phyloP scores from a whole-genome alignment of 2,888 invertebrate species.

The Apodemia zela region DNA sequence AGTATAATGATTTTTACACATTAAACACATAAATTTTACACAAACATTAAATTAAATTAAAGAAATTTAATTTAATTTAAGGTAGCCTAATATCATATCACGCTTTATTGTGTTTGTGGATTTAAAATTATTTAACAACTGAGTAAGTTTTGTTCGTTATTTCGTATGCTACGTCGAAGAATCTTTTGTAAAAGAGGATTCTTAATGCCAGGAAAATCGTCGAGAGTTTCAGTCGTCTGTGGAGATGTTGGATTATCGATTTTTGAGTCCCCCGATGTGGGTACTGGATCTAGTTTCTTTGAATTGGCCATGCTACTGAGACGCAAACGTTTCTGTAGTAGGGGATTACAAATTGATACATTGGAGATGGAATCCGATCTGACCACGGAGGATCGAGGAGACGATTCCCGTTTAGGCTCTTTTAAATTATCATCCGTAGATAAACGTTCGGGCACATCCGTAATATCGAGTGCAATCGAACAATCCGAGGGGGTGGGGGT shows the following conservation, averaged over 20 bases:
- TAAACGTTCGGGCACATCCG: not conserved
- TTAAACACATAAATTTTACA: too few species aligned
- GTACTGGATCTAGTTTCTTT: not conserved
- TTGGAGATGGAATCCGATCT: not conserved
- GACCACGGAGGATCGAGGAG: not conserved
- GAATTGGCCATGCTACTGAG: not conserved
- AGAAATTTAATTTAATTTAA: too few species aligned
- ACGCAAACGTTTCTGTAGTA: slow-evolving; percentile 18
- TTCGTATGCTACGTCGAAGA: not conserved
- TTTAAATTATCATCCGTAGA: not conserved
- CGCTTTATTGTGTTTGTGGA: too few species aligned
- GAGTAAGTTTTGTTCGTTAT: not conserved
- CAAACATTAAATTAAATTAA: too few species aligned
- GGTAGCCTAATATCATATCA: too few species aligned
- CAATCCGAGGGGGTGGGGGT: not conserved
- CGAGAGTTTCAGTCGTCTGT: not conserved
- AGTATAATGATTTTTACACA: too few species aligned
- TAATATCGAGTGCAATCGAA: not conserved
- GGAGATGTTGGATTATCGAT: not conserved
- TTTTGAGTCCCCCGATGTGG: not conserved
- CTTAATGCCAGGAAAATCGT: not conserved
- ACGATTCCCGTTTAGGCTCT: not conserved
- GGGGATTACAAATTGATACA: not conserved
- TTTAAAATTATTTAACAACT: too few species aligned
- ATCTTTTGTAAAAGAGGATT: not conserved